Base-by-base conservation (phyloP, 2,113 vertebrate species). In the Tamias sibiricus region DNA sequence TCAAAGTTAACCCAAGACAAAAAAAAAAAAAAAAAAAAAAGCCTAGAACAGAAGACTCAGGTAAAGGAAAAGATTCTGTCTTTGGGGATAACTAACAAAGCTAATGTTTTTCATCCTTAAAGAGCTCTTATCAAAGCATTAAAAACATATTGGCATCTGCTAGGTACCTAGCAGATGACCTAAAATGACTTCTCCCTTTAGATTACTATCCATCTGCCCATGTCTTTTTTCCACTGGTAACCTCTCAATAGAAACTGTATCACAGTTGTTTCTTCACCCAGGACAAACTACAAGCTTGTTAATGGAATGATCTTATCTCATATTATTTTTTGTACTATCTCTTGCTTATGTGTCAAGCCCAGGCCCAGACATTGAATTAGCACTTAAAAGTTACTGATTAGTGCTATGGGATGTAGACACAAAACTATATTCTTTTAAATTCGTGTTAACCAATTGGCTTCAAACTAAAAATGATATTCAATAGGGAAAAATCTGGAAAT, bases 401-500 rank as follows among this genome's bases (percentile, higher is more conserved):
- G 22, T 44, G 75, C 28, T 28, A 76, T 68, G 6, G n/a, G 13
- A 84, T 79, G 32, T 57, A 77, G 66, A 94, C 30, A 64, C 24
- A 88, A 90, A 90, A 87, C 20, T 5, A 20, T 69, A 85, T 37
- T 87, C 49, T 91, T 85, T 92, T 24, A 86, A 91, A 20, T 40
- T 72, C 77, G 30, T 62, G 12, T 83, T 62, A 52, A 83, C 12
- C 42, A 30, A 83, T 4, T 40, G 9, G 30, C 54, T 80, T 94
- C 80, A 80, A 32, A 68, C 57, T 74, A 74, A 68, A 85, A 28
- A 37, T 2, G 6, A 57, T 64, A 42, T 42, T 86, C 6, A 74
- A 32, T 80, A 80, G 35, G 76, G 35, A 84, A 87, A 57, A 87
- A 59, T 77, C 10, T 90, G 30, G 47, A 75, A 77, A 87, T 11